Evolutionary conservation across 37 sponge, comb jelly and placozoan genomes (phyloP).

Genomic region (Spongilla lacustris): DNA sequence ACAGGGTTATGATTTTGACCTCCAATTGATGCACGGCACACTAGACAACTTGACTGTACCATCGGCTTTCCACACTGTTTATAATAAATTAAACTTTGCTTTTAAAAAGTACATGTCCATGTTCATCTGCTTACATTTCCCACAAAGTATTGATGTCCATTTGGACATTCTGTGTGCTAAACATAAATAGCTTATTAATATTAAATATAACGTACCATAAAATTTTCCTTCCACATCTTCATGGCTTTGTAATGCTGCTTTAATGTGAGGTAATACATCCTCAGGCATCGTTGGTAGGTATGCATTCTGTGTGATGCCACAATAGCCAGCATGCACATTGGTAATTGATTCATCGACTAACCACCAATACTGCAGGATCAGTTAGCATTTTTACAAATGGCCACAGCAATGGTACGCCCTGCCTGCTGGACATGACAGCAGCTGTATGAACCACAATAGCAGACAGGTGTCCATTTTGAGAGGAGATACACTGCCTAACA

Average conservation of each 20-base stretch:
- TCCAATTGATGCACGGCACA: slow-evolving; percentile 9
- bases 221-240: slow-evolving; percentile 40
- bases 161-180: neutral
- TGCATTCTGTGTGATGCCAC: slow-evolving; percentile 25
- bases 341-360: slow-evolving; percentile 1
- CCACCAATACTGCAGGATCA: slow-evolving; percentile 40
- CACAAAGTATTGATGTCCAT: neutral
- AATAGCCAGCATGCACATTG: neutral
- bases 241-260: slow-evolving; percentile 3
- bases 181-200: neutral
- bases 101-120: neutral
- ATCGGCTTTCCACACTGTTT: neutral
- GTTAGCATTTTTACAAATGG: slow-evolving; percentile 57
- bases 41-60: neutral
- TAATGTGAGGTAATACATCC: slow-evolving; percentile 50
- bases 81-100: neutral
- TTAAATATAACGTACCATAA: slow-evolving; percentile 7
- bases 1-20: neutral
- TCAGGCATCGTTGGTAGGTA: slow-evolving; percentile 76
- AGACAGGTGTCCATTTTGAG: slow-evolving; percentile 17
- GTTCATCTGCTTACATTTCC: neutral
- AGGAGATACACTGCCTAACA: slow-evolving; percentile 30
- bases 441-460: slow-evolving; percentile 59
- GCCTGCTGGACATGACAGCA: slow-evolving; percentile 22
- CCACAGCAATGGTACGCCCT: slow-evolving; percentile 13